phyloP scores from a whole-genome alignment of 2,888 invertebrate species.

The Diarsia rubi region DNA sequence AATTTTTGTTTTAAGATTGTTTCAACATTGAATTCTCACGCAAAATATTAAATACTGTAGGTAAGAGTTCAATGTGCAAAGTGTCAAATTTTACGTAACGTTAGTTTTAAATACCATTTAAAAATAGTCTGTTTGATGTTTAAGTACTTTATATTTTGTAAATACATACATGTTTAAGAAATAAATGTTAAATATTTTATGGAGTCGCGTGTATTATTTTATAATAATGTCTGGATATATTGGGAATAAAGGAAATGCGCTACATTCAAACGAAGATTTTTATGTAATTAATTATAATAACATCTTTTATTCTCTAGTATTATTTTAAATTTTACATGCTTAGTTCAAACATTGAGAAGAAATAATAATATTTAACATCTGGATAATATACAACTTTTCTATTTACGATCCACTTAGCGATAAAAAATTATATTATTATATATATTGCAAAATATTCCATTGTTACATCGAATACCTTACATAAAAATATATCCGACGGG shows the following conservation, averaged over 20 bases:
- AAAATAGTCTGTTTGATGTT: conserved; percentile 64
- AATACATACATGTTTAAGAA: conserved; percentile 74
- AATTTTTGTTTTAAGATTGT: conserved; percentile 53
- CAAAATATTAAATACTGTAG: conserved; percentile 26
- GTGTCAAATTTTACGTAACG: conserved; percentile 73
- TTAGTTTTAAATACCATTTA: conserved; percentile 62
- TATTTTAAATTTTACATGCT: conserved; percentile 91
- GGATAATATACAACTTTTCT: conserved; percentile 87
- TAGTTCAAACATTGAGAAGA: conserved; percentile 90
- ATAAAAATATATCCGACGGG: conserved; percentile 69
- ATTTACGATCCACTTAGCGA: conserved; percentile 88
- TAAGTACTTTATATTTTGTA: conserved; percentile 74
- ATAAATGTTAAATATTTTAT: conserved; percentile 77
- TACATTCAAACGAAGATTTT: conserved; percentile 87
- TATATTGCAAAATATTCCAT: conserved; percentile 90
- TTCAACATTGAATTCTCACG: conserved; percentile 56
- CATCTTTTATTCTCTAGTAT: conserved; percentile 91
- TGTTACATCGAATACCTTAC: conserved; percentile 84
- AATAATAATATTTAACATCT: conserved; percentile 91
- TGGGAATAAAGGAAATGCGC: conserved; percentile 76
- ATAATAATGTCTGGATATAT: not conserved
- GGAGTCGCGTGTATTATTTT: conserved; percentile 53
- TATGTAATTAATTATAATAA: conserved; percentile 91
- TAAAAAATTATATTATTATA: conserved; percentile 83
- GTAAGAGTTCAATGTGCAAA: conserved; percentile 61